Evolutionary conservation across 2,113 vertebrate genomes (phyloP).

Genomic region (Pelobates fuscus): DNA sequence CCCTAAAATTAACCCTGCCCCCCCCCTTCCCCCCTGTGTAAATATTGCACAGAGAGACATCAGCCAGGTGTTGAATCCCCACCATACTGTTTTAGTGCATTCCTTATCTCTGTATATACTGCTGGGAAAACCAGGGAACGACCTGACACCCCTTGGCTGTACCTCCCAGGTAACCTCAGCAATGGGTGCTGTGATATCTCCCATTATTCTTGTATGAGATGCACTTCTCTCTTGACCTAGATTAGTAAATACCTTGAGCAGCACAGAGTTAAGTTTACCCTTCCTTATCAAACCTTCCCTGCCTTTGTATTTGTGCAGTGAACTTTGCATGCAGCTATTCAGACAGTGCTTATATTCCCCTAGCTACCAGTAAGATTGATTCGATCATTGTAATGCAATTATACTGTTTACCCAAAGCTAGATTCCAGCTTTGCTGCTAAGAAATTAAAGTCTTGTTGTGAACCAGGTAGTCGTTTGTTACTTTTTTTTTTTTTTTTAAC

Average conservation of each 20-base stretch:
- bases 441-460: slow-evolving; percentile 75
- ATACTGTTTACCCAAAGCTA: slow-evolving; percentile 81
- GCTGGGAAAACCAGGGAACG: not conserved
- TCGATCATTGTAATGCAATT: slow-evolving; percentile 86
- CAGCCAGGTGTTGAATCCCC: not conserved
- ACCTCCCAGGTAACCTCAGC: not conserved
- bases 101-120: not conserved
- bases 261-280: slow-evolving; percentile 34
- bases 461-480: slow-evolving; percentile 64
- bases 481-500: slow-evolving; percentile 67
- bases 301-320: slow-evolving; percentile 83
- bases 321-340: slow-evolving; percentile 73
- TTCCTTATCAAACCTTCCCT: slow-evolving; percentile 56
- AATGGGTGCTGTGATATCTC: not conserved
- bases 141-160: not conserved
- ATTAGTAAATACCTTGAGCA: not conserved
- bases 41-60: too few relatives aligned
- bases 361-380: slow-evolving; percentile 80
- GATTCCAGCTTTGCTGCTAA: slow-evolving; percentile 83
- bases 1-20: too few relatives aligned
- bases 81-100: not conserved
- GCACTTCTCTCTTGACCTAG: not conserved
- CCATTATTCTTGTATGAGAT: not conserved
- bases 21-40: too few relatives aligned
- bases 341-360: slow-evolving; percentile 68